Evolutionary conservation across 2,888 invertebrate genomes (phyloP).

Genomic region (Glyphotaelius pellucidus): DNA sequence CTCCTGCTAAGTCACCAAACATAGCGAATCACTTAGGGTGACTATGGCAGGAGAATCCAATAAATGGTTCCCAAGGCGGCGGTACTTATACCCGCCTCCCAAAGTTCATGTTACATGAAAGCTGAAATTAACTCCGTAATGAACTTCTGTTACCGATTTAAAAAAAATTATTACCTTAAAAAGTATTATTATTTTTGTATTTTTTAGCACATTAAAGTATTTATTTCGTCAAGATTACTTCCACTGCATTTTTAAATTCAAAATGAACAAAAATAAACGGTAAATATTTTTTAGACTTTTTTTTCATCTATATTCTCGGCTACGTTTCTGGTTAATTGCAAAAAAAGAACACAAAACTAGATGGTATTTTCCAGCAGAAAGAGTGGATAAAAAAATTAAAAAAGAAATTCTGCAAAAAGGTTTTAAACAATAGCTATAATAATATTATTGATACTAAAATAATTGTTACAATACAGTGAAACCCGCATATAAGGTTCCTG

Average conservation of each 20-base stretch:
- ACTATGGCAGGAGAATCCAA: too few relatives aligned
- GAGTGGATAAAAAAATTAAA: too few relatives aligned
- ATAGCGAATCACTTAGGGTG: too few relatives aligned
- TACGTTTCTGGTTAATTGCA: background rate
- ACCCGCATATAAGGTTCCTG: background rate
- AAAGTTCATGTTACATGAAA: too few relatives aligned
- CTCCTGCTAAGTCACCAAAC: too few relatives aligned
- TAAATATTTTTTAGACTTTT: background rate
- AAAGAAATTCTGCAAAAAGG: background rate
- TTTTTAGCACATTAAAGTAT: background rate
- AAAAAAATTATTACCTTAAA: too few relatives aligned
- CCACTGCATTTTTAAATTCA: background rate
- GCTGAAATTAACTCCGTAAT: too few relatives aligned
- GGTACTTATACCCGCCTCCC: too few relatives aligned
- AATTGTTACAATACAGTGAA: background rate
- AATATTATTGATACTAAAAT: background rate
- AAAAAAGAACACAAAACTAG: background rate
- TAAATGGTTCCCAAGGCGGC: too few relatives aligned
- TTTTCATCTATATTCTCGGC: background rate
- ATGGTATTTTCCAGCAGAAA: background rate
- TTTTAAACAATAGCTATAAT: background rate
- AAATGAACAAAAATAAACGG: background rate
- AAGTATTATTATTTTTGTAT: too few relatives aligned
- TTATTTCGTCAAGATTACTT: background rate
- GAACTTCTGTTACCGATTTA: too few relatives aligned